Base-by-base conservation (phyloP, 2,113 vertebrate species). In the Physeter macrocephalus region DNA sequence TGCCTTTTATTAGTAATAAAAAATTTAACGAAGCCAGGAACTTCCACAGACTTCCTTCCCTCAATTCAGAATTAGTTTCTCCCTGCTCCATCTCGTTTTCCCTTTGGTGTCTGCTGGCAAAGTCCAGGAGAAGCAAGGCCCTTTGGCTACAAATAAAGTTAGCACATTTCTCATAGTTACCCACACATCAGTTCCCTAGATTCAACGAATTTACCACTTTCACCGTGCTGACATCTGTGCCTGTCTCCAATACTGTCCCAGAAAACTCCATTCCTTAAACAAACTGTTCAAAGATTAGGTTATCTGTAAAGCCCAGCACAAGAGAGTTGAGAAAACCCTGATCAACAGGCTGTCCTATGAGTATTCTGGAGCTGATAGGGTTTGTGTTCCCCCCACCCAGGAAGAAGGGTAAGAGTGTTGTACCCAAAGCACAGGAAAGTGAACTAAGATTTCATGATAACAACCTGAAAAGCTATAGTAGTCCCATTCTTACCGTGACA, bases 181-280 rank as follows among this genome's bases (percentile, higher is more conserved):
- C 27, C 5, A 64, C 41, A 15, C 54, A 13, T 23, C 0, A 21
- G 5, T 57, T 2, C 0, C 3, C 1, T 39, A 62, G 29, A 69
- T 71, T 46, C 71, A 7, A 0, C 6, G 23, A 54, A 29, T n/a
- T 91, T 67, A 97, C 95, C 97, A 96, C 62, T 78, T 96, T 97
- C 66, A 98, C 78, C 1, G 62, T 81, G 95, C 66, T 96, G 87
- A 98, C 98, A 36, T 95, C 94, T 23, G 78, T 8, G 57, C 98
- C 98, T 7, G 61, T 97, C 94, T 98, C 98, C 96, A 97, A 23
- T 10, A 98, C 98, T 20, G 25, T 95, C 54, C 98, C 98, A 41
- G 98, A 97, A 95, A 98, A 98, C 93, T 98, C 98, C 90, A 98
- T 74, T 88, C 98, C 98, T 98, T 77, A 71, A 95, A 97, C n/a